Conservation (phyloP, 2,797 vertebrate species). For the Lacerta bilineata region DNA sequence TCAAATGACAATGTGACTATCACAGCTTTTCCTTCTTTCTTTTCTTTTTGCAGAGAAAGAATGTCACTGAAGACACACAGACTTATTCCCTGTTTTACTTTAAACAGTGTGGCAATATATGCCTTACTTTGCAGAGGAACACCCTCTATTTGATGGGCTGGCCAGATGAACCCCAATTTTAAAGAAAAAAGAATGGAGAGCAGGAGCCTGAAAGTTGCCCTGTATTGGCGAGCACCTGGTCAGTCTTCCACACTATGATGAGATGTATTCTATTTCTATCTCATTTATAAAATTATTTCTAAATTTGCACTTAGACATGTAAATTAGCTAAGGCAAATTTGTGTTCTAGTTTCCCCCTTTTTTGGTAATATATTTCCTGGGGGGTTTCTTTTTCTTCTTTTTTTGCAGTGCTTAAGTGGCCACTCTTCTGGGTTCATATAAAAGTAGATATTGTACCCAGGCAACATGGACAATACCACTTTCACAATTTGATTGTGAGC, state of each 20-base stretch:
- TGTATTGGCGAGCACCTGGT: no score
- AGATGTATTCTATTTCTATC: no score
- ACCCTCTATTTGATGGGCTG: not conserved
- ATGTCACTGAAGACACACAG: not conserved
- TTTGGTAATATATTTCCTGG: no score
- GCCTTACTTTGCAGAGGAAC: not conserved
- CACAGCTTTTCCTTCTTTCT: slow-evolving; percentile 35
- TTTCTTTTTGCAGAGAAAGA: not conserved
- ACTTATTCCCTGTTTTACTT: not conserved
- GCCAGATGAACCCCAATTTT: not conserved
- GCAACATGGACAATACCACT: not conserved
- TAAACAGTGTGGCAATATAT: not conserved
- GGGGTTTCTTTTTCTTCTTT: no score
- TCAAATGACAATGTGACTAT: slow-evolving; percentile 38
- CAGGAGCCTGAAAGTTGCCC: no score
- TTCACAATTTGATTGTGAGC: not conserved
- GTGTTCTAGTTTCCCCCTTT: no score
- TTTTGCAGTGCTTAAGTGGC: no score
- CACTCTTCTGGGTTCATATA: not conserved
- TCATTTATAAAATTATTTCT: no score
- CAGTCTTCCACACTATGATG: no score
- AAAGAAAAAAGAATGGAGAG: no score
- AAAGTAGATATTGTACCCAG: not conserved
- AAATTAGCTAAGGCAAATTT: no score
- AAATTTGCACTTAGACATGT: no score